Base-by-base conservation (phyloP, 2,888 invertebrate genomes). In the Hyppa rectilinea region DNA sequence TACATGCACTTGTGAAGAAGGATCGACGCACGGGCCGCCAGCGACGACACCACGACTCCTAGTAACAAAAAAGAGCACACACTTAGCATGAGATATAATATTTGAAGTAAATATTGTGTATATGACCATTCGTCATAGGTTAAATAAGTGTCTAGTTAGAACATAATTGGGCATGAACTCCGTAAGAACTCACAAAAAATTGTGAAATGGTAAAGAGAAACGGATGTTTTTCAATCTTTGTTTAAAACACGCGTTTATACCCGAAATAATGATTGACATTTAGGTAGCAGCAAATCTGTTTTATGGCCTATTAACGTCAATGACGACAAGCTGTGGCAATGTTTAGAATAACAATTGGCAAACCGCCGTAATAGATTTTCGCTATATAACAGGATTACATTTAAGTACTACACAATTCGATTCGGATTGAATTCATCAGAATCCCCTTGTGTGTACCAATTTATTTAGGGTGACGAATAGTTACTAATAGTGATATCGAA, bases 41-140 rank as follows among this genome's bases (percentile, higher is more conserved):
- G 84, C 96, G 94, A 79, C 96, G 95, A 91, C 97, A 97, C 97
- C 97, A 97, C 74, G 97, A 96, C 93, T 97, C 97, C 97, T 97
- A 91, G 20, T 43, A 91, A 93, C 86, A 61, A 84, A 85, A n/a
- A 78, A 78, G 63, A 86, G 34, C 62, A 81, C 50, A 63, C 4
- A 2, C 20, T 70, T 31, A 80, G 36, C 38, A 47, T 9, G 14
- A 59, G 29, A 14, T 23, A 10, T 9, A 0, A n/a, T 10, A 14
- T 29, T 29, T 40, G 7, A 4, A 7, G 34, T 23, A 1, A 38
- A 23, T 12, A 14, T 31, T 9, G 10, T 29, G 12, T 38, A 31
- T 34, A 9, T 36, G 43, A 38, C 12, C 4, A 34, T 26, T 2
- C 10, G 2, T n/a, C 12, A 55, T 9, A 12, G 17, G 26, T 26